These are phyloP conservation scores for Cryptops parisi DNA, from an alignment of 2,888 invertebrate species.

Conservation along the genomic window DNA sequence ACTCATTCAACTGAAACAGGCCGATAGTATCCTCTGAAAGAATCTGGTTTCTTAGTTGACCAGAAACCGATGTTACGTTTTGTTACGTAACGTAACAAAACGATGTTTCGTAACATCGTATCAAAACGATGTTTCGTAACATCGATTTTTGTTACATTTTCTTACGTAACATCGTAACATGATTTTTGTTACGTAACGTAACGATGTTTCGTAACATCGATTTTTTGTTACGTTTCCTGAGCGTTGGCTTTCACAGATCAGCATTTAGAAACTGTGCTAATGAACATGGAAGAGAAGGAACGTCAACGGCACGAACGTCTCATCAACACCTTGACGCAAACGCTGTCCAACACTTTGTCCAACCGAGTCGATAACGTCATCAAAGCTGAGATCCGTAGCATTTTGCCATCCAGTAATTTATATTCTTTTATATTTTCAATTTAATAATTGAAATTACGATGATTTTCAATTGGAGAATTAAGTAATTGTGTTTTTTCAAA, in stretches of 20 bases:
- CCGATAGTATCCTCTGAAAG: constrained; percentile 29
- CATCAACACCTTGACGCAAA: constrained; percentile 40
- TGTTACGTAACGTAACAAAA: no score
- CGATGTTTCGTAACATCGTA: no score
- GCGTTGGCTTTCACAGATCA: constrained; percentile 1
- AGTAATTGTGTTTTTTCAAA: neutral
- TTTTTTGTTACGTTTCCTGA: constrained; percentile 2
- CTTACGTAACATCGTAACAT: no score
- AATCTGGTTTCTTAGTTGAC: no score
- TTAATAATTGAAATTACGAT: neutral
- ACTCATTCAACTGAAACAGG: constrained; percentile 26
- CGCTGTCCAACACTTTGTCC: constrained; percentile 37
- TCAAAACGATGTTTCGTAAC: no score
- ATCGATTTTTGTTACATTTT: no score
- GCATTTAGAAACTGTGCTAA: neutral
- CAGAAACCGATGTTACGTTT: no score
- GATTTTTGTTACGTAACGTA: no score
- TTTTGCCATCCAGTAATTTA: constrained; percentile 31
- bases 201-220: no score
- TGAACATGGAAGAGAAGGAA: constrained; percentile 20
- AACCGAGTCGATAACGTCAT: constrained; percentile 43
- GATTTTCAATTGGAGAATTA: neutral
- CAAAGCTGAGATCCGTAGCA: constrained; percentile 41
- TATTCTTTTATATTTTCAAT: no score
- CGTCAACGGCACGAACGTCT: constrained; percentile 30